Evolutionary conservation across 2,888 invertebrate species (phyloP).

Genomic region (Acleris emargana): DNA sequence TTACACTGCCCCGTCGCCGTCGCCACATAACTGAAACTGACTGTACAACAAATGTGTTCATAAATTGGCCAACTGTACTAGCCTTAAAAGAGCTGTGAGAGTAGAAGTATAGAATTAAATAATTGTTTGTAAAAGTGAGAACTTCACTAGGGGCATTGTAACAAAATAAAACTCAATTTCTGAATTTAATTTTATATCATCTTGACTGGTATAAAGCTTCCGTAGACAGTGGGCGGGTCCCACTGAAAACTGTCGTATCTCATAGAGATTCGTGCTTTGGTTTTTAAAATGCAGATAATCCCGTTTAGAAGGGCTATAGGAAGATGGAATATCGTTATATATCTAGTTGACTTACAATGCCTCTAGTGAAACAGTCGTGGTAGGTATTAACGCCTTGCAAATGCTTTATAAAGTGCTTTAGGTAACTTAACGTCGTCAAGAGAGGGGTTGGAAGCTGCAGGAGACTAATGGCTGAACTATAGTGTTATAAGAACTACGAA

Average conservation of each 20-base stretch:
- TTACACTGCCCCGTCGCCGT: too few relatives aligned
- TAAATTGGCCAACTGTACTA: conserved; percentile 63
- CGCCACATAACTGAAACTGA: conserved; percentile 35
- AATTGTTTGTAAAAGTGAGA: conserved; percentile 38
- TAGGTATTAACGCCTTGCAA: conserved; percentile 19
- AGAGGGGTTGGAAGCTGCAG: conserved; percentile 66
- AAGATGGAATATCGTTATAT: neutral
- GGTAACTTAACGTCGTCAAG: conserved; percentile 43
- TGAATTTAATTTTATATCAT: too few relatives aligned
- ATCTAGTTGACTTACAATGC: neutral
- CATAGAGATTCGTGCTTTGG: too few relatives aligned
- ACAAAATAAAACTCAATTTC: neutral
- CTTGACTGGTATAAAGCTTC: too few relatives aligned
- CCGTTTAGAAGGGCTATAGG: too few relatives aligned
- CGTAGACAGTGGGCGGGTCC: too few relatives aligned
- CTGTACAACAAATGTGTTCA: conserved; percentile 65
- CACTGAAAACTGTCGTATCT: too few relatives aligned
- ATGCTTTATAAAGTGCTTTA: conserved; percentile 36
- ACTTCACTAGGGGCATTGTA: neutral
- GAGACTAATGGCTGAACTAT: conserved; percentile 76
- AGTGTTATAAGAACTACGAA: conserved; percentile 19
- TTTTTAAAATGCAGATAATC: too few relatives aligned
- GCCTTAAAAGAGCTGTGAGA: conserved; percentile 81
- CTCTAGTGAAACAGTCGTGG: conserved; percentile 1
- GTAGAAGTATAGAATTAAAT: conserved; percentile 51